These are phyloP conservation scores for Heliocidaris tuberculata DNA, from an alignment of 35 echinoderm and acorn worm genomes.

Conservation along the genomic window DNA sequence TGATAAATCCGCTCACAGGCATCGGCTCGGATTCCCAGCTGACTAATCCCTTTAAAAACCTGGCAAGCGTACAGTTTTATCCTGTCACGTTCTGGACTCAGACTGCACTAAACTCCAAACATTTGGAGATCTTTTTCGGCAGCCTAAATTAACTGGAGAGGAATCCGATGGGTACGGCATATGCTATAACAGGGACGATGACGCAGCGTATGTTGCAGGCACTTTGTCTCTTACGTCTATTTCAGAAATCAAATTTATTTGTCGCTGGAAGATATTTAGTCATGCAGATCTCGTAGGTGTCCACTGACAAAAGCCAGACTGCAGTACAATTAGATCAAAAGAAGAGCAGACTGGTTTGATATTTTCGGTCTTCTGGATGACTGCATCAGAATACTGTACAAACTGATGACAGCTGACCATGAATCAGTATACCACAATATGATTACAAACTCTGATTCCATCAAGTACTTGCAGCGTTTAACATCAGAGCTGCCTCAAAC, in stretches of 20 bases:
- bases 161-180: neutral
- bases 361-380: neutral
- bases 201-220: neutral
- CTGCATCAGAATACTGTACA: too few relatives aligned
- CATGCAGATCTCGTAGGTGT: neutral
- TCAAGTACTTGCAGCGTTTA: neutral
- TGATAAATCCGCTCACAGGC: neutral
- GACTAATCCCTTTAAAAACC: constrained; percentile 1
- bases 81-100: neutral
- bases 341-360: neutral
- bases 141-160: neutral
- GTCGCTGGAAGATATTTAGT: neutral
- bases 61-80: neutral
- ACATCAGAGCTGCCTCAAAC: neutral
- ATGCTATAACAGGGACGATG: neutral
- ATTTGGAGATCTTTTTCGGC: neutral
- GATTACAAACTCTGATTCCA: neutral
- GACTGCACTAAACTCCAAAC: neutral
- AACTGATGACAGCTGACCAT: neutral
- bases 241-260: neutral
- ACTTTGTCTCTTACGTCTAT: neutral
- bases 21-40: neutral
- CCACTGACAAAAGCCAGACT: neutral
- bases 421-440: neutral
- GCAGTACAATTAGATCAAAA: neutral